These are phyloP conservation scores for Zenarchopterus dispar DNA, from an alignment of 2,797 vertebrate species.

Conservation along the genomic window DNA sequence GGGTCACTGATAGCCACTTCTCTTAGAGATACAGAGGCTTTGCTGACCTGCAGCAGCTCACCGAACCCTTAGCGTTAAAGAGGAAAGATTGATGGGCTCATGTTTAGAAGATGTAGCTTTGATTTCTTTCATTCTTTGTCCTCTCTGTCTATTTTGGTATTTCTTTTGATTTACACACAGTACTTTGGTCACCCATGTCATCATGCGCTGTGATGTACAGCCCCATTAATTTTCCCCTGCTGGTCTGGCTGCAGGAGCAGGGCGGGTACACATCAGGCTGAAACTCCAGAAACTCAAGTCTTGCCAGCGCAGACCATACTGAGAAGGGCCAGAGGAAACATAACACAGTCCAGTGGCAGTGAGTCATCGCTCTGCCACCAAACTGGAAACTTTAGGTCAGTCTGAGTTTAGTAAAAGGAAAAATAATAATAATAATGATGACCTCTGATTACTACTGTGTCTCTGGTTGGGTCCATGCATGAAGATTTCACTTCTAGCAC, in stretches of 20 bases:
- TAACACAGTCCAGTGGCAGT: constrained; percentile 47
- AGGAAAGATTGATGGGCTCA: not conserved
- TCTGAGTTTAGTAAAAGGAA: constrained; percentile 9
- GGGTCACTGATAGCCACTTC: constrained; percentile 33
- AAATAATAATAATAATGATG: too few relatives aligned
- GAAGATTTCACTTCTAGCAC: constrained; percentile 19
- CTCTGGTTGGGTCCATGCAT: not conserved
- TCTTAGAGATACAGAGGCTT: constrained; percentile 21
- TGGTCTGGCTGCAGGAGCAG: constrained; percentile 46
- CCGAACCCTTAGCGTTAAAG: constrained; percentile 18
- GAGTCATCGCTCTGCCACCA: constrained; percentile 29
- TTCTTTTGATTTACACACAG: constrained; percentile 59
- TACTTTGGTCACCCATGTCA: constrained; percentile 55
- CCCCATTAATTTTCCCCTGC: constrained; percentile 44
- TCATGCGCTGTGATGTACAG: constrained; percentile 63
- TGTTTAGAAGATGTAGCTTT: constrained; percentile 3
- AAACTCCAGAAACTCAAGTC: constrained; percentile 32
- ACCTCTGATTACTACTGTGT: constrained; percentile 27
- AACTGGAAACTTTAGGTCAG: constrained; percentile 35
- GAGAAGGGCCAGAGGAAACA: constrained; percentile 59
- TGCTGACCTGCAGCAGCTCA: constrained; percentile 20
- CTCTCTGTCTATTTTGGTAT: constrained; percentile 48
- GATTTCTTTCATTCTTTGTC: constrained; percentile 12
- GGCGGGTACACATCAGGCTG: constrained; percentile 55
- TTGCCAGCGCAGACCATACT: constrained; percentile 53